A percentile compares a stretch with the other conserved stretches of the same genome.
Evolutionary conservation across 2,888 invertebrate species (phyloP).

Genomic region (Gortyna flavago): DNA sequence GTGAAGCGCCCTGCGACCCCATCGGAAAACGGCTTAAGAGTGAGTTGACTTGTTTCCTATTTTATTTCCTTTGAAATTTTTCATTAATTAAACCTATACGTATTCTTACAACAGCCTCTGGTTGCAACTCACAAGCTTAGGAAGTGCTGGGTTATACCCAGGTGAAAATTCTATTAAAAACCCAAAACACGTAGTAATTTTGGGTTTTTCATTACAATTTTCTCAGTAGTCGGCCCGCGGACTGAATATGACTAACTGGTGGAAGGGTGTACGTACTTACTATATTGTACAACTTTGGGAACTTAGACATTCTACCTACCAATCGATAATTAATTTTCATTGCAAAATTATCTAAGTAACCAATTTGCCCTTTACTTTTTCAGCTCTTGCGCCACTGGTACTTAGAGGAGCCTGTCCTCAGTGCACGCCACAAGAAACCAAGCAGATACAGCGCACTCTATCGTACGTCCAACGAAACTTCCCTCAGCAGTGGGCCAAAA

Average conservation of each 20-base stretch:
- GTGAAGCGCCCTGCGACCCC: conserved; percentile 93
- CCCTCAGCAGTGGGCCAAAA: conserved; percentile 94
- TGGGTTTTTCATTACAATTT: not conserved
- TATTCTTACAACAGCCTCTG: not conserved
- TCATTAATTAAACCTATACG: too few species aligned
- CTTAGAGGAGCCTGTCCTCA: conserved; percentile 93
- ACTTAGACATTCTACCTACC: not conserved
- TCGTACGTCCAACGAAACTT: conserved; percentile 93
- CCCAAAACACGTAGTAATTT: not conserved
- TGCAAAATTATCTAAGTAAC: not conserved
- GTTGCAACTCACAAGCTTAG: not conserved
- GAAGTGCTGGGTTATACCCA: not conserved
- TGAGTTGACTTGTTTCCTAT: conserved; percentile 79
- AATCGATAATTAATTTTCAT: not conserved
- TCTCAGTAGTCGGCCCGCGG: not conserved
- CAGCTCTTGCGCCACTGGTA: conserved; percentile 94
- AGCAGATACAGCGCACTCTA: conserved; percentile 93
- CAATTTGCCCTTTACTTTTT: conserved; percentile 66
- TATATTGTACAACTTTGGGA: not conserved
- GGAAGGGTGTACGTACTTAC: not conserved
- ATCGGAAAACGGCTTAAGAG: conserved; percentile 93
- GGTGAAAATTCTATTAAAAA: not conserved
- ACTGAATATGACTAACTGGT: not conserved
- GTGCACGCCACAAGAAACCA: conserved; percentile 92
- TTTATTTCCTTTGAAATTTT: not conserved